Evolutionary conservation across 1,140 invertebrate species (phyloP).

Genomic region (Rhopalosiphum maidis): DNA sequence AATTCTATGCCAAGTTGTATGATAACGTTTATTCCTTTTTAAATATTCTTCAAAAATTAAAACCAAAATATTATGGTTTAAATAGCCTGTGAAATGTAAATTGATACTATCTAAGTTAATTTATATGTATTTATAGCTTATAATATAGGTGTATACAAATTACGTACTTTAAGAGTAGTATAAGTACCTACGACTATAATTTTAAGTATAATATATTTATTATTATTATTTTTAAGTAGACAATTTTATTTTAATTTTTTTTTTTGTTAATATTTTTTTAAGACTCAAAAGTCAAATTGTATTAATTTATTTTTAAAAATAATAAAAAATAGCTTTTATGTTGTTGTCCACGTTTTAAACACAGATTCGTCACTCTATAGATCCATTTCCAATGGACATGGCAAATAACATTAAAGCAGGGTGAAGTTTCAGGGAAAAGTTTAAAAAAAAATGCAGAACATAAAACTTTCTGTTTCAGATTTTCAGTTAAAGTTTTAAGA

Average conservation of each 20-base stretch:
- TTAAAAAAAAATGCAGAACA: neutral
- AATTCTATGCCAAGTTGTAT: neutral
- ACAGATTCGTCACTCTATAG: neutral
- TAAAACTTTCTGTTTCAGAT: constrained; percentile 41
- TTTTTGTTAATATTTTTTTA: neutral
- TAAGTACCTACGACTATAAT: neutral
- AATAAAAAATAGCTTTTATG: neutral
- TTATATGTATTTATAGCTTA: neutral
- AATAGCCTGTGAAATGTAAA: neutral
- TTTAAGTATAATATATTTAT: neutral
- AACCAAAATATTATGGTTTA: neutral
- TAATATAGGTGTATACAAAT: neutral
- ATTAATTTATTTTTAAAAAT: neutral
- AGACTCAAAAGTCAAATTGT: neutral
- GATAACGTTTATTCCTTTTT: neutral
- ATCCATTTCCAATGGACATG: neutral
- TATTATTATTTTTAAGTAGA: neutral
- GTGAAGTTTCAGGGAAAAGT: constrained; percentile 15
- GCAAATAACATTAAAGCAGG: neutral
- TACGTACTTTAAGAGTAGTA: neutral
- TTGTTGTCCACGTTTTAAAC: neutral
- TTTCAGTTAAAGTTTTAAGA: constrained; percentile 51
- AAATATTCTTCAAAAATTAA: neutral
- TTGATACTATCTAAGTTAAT: neutral
- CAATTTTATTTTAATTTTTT: neutral